A percentile compares a stretch with the other conserved stretches of the same genome.
Conservation (phyloP, 2,888 invertebrate species). For the Agriotes lineatus region DNA sequence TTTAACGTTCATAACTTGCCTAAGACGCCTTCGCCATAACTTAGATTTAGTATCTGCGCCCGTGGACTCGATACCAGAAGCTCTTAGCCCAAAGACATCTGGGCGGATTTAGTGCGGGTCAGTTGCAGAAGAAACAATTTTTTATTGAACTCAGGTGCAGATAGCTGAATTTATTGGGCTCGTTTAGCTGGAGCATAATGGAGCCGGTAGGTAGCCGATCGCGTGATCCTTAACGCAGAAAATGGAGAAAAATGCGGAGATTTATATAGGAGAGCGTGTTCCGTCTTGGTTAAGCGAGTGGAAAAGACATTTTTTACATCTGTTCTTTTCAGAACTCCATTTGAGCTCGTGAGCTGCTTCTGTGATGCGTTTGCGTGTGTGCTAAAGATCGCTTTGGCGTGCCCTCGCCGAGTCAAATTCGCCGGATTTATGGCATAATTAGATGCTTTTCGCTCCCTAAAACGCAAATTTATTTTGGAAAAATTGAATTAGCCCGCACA, state of each 20-base stretch:
- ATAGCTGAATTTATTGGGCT: conserved; percentile 41
- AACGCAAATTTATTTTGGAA: background rate
- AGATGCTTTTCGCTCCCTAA: background rate
- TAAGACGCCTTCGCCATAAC: conserved; percentile 6
- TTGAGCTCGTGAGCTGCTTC: conserved; percentile 21
- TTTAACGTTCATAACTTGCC: background rate
- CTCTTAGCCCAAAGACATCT: conserved; percentile 5
- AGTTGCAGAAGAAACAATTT: conserved; percentile 33
- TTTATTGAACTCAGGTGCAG: conserved; percentile 40
- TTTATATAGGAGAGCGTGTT: conserved; percentile 44
- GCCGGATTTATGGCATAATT: conserved; percentile 27
- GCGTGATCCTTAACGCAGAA: conserved; percentile 43
- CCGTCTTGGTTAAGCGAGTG: conserved; percentile 43
- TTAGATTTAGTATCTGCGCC: conserved; percentile 6
- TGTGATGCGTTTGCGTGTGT: conserved; percentile 13
- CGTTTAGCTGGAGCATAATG: conserved; percentile 38
- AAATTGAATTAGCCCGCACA: no score
- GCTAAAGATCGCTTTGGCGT: conserved; percentile 27
- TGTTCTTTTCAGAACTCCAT: conserved; percentile 47
- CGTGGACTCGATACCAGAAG: background rate
- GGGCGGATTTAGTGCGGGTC: conserved; percentile 34
- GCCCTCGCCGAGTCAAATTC: conserved; percentile 2
- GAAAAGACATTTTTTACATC: conserved; percentile 48
- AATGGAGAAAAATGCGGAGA: conserved; percentile 45
- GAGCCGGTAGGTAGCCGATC: conserved; percentile 38